Evolutionary conservation across 2,113 vertebrate species (phyloP), one percentile per base, ranked within the genome.

Genomic region (Coptodon bakossiorum): DNA sequence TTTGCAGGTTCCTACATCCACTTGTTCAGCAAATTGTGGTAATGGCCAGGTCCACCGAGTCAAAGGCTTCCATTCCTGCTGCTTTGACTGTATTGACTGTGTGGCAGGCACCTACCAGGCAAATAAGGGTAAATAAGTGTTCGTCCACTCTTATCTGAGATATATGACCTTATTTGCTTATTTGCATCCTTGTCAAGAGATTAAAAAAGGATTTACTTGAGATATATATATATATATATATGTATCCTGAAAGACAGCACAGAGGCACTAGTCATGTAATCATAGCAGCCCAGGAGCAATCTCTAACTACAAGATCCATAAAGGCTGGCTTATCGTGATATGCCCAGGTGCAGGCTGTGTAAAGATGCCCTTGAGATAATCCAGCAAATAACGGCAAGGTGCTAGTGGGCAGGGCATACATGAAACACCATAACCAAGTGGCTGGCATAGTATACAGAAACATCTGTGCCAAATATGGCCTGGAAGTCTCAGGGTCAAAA

Each of bases 71-170:
- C 95, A 96, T 52, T 97, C 96, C 80, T 97, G 96, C 92, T 99
- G 98, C 91, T 98, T 97, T 0, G 97, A 98, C 92, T 98, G 98
- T 12, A 95, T 97, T 3, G 95, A 97, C 85, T 99, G 98, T 34
- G 83, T 90, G 66, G 92, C 93, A 0, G 98, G 98, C 88, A 97
- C 96, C 31, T 99, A 90, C 66, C 98, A 97, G 52, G 83, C 95
- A 83, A 29, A 83, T 4, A 11, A 82, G 54, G 96, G 92, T 95
- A n/a, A n/a, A n/a, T n/a, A n/a, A 76, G 4, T 3, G 90, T 94
- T 95, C 59, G 92, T 59, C 14, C 56, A 29, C 8, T 29, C 13
- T 59, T 59, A 13, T 95, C 9, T 61, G 14, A 59, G 4, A 59
- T 59, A 59, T 59, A 3, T 3, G 57, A 59, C 27, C 57, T n/a